Evolutionary conservation across 2,113 vertebrate genomes (phyloP).

Genomic region (Chloebia gouldiae): DNA sequence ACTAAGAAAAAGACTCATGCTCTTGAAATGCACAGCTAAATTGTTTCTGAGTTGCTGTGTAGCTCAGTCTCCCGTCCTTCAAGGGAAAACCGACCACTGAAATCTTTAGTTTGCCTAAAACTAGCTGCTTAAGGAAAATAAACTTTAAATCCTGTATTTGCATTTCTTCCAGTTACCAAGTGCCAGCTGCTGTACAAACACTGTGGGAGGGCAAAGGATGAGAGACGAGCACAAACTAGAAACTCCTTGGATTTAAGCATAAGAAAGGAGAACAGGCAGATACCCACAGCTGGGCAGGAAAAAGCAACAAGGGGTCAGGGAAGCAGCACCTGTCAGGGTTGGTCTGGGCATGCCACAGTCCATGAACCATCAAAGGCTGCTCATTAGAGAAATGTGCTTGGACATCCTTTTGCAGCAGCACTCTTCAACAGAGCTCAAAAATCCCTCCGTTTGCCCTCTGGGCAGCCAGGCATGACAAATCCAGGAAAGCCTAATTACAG

Average conservation of each 20-base stretch:
- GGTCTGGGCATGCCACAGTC: background rate
- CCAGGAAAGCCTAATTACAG: constrained; percentile 26
- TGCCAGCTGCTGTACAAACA: background rate
- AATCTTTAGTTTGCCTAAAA: background rate
- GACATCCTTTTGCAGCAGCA: background rate
- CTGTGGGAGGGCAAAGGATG: background rate
- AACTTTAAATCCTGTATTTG: background rate
- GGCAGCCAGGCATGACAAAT: background rate
- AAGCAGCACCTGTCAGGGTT: background rate
- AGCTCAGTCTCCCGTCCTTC: background rate
- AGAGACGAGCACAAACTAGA: background rate
- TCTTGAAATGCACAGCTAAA: background rate
- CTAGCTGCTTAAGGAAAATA: background rate
- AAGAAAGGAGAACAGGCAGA: background rate
- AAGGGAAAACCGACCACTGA: background rate
- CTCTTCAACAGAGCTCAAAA: background rate
- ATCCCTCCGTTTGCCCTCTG: background rate
- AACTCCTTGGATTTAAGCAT: background rate
- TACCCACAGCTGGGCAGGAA: background rate
- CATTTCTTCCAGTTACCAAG: background rate
- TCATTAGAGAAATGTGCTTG: background rate
- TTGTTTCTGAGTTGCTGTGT: background rate
- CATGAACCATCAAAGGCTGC: background rate
- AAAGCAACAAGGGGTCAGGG: background rate
- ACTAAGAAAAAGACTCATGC: background rate